phyloP scores from a whole-genome alignment of 2,888 invertebrate species.

The Apamea sordens region DNA sequence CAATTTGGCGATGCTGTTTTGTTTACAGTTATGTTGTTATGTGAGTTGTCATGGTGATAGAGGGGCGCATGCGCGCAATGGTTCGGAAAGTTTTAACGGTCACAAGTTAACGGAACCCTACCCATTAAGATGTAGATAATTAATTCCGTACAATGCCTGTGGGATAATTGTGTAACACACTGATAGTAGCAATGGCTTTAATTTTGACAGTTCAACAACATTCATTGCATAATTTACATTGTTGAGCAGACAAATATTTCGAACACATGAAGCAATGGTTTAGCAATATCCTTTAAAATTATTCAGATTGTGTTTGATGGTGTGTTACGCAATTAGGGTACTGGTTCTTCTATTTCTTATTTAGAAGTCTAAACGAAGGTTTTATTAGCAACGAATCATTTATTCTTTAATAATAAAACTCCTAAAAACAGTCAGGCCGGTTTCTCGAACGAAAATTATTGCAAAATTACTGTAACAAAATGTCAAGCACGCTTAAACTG shows the following conservation, averaged over 20 bases:
- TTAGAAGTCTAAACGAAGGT: background rate
- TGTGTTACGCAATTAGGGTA: no score
- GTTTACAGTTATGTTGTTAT: slow-evolving; percentile 61
- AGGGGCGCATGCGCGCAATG: slow-evolving; percentile 19
- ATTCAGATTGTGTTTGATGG: no score
- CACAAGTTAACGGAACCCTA: background rate
- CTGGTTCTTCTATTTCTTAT: background rate
- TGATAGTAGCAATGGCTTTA: no score
- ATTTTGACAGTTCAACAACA: no score
- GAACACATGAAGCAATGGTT: no score
- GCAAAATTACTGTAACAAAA: background rate
- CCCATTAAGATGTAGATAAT: background rate
- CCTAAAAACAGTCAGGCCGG: background rate
- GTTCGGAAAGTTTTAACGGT: background rate
- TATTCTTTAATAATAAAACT: background rate
- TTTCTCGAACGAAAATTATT: background rate
- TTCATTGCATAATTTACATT: no score
- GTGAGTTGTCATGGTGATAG: slow-evolving; percentile 45
- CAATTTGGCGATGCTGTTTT: slow-evolving; percentile 57
- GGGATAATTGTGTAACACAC: no score
- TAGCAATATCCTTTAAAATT: no score
- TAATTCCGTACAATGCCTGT: background rate
- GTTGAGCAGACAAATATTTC: no score
- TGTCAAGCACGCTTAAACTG: no score
- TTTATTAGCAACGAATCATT: background rate